Percentiles rank a stretch among this genome's conserved stretches.
Conservation (phyloP, 2,113 vertebrate species). For the Prietella phreatophila region DNA sequence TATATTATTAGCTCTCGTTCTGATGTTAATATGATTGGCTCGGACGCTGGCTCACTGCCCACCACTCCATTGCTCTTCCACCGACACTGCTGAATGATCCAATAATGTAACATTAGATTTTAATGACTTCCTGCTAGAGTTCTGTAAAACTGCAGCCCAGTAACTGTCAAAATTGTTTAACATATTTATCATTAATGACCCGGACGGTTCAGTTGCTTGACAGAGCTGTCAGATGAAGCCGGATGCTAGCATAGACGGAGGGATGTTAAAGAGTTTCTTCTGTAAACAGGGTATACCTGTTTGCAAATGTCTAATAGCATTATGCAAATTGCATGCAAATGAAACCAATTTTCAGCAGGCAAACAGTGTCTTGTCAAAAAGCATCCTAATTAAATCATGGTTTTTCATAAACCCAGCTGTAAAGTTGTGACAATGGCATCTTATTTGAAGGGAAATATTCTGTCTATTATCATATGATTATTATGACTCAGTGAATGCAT, state of each 20-base stretch:
- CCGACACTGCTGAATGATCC: conserved; percentile 40
- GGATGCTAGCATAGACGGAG: background rate
- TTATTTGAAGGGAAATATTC: background rate
- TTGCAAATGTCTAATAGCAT: conserved; percentile 47
- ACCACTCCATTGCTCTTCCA: background rate
- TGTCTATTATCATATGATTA: conserved; percentile 1
- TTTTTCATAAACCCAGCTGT: conserved; percentile 18
- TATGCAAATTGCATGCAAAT: conserved; percentile 60
- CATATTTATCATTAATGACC: conserved; percentile 37
- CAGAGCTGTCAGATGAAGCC: conserved; percentile 21
- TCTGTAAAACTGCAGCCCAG: conserved; percentile 40
- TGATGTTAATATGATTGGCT: background rate
- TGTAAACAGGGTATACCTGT: conserved; percentile 58
- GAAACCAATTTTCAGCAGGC: conserved; percentile 41
- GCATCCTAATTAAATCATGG: conserved; percentile 49
- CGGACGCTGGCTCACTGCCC: background rate
- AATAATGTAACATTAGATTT: conserved; percentile 53
- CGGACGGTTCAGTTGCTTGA: conserved; percentile 11
- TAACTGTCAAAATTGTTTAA: conserved; percentile 38
- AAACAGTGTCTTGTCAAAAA: conserved; percentile 50
- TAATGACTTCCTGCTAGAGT: conserved; percentile 48
- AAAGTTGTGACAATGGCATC: background rate
- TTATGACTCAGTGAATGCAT: background rate
- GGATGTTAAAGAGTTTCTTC: conserved; percentile 12
- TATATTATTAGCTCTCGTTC: background rate